phyloP scores from a whole-genome alignment of 2,888 invertebrate genomes.

The Marronus borbonicus region DNA sequence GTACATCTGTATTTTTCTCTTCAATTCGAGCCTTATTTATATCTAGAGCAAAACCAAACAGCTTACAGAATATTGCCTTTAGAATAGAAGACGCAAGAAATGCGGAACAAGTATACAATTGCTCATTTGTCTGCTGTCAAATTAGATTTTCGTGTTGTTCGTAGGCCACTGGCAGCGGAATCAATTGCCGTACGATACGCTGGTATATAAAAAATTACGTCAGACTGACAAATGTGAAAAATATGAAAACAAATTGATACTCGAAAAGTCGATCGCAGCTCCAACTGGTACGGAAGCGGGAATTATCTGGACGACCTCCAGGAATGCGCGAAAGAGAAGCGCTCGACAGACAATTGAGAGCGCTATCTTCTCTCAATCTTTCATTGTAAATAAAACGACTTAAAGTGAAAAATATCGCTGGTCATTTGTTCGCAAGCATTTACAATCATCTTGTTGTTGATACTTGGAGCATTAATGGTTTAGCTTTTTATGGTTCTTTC shows the following conservation, averaged over 20 bases:
- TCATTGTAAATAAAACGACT: too few relatives aligned
- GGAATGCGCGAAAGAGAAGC: conserved; percentile 1
- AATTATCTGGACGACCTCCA: conserved; percentile 30
- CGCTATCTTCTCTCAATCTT: background rate
- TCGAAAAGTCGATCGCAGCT: conserved; percentile 31
- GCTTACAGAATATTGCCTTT: background rate
- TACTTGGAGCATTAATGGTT: too few relatives aligned
- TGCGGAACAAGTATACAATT: conserved; percentile 22
- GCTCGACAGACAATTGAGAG: conserved; percentile 14
- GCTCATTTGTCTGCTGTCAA: conserved; percentile 47
- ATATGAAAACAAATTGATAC: conserved; percentile 48
- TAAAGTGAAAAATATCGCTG: too few relatives aligned
- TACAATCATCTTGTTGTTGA: too few relatives aligned
- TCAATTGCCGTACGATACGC: background rate
- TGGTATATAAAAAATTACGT: conserved; percentile 16
- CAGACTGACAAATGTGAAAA: conserved; percentile 41
- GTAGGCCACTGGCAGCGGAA: conserved; percentile 15
- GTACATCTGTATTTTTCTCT: too few relatives aligned
- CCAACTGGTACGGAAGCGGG: conserved; percentile 1
- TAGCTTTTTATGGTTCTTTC: too few relatives aligned
- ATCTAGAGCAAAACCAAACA: background rate
- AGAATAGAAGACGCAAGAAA: conserved; percentile 10
- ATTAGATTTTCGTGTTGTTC: conserved; percentile 32
- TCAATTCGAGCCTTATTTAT: too few relatives aligned
- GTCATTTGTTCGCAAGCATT: too few relatives aligned